Base-by-base conservation (phyloP, 1,140 invertebrate genomes). In the Parasteatoda tepidariorum region DNA sequence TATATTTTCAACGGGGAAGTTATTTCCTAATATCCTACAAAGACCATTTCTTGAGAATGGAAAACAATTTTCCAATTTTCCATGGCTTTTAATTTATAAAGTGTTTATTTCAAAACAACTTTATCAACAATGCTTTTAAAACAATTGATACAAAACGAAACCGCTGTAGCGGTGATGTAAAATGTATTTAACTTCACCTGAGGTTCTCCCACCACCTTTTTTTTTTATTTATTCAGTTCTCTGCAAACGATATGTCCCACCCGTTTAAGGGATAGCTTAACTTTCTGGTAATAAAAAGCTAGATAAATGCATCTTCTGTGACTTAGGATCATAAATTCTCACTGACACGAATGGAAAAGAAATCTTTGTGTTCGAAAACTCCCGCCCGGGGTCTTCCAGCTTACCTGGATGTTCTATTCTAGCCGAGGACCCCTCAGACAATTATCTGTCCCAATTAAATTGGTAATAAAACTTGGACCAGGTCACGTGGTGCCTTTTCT, bases 371-470 rank as follows among this genome's bases (percentile, higher is more conserved):
- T 74, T 59, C 22, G n/a, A 33, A 24, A 30, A 9, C 9, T 33
- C 18, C 55, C 26, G 61, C 74, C 74, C 34, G 11, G 57, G 7
- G 9, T 57, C 57, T 48, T 48, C 9, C 38, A 9, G 38, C 38
- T 48, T 48, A 48, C 18, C 38, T 9, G 38, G 38, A 48, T 48
- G 9, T 48, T 13, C 34, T 15, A 38, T 38, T 66, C 13, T 68
- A n/a, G 3, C 9, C 15, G 28, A 28, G 15, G 26, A 41, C 26
- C 9, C 57, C 22, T 33, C 38, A 34, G 28, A 26, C 57, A 79
- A 79, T 79, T 79, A 79, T 41, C 76, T 34, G 64, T 34, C 11
- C 76, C 59, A 79, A 79, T 79, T 79, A 79, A 79, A 57, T 66
- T 61, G 64, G 76, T 59, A 57, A 79, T 79, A 79, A 79, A 79